A percentile compares a stretch with the other conserved stretches of the same genome.
phyloP scores from a whole-genome alignment of 2,888 invertebrate species.

The Acanthopleura granulata region DNA sequence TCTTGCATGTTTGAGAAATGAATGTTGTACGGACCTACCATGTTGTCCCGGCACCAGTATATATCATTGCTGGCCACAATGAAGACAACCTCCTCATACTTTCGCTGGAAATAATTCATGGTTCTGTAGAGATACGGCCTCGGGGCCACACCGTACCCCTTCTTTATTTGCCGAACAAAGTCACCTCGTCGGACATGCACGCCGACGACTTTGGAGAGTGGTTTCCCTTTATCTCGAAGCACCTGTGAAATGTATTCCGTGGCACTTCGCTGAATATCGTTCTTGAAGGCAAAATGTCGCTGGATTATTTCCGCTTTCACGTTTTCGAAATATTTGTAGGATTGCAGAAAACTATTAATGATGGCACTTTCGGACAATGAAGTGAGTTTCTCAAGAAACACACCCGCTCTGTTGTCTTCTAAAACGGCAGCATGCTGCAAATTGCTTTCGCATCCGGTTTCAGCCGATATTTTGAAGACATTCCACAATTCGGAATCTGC shows the following conservation, averaged over 20 bases:
- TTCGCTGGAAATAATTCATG: constrained; percentile 53
- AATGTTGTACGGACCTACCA: constrained; percentile 43
- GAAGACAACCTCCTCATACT: constrained; percentile 57
- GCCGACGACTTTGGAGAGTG: constrained; percentile 43
- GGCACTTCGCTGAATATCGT: constrained; percentile 34
- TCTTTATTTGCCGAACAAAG: constrained; percentile 56
- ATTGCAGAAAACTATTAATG: constrained; percentile 46
- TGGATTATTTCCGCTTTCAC: constrained; percentile 37
- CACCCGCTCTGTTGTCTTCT: not conserved
- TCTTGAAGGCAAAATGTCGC: constrained; percentile 47
- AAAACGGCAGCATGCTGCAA: not conserved
- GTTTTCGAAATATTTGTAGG: constrained; percentile 55
- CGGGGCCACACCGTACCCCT: constrained; percentile 65
- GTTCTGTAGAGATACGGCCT: constrained; percentile 60
- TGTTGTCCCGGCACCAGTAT: constrained; percentile 54
- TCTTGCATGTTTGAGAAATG: constrained; percentile 41
- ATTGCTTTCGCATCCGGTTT: not conserved
- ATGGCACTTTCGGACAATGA: not conserved
- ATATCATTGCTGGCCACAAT: constrained; percentile 68
- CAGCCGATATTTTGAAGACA: constrained; percentile 37
- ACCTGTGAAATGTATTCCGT: constrained; percentile 33
- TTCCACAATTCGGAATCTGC: constrained; percentile 35
- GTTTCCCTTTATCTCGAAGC: constrained; percentile 32
- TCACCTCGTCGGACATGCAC: constrained; percentile 69
- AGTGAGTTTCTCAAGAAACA: not conserved